A percentile compares a stretch with the other conserved stretches of the same genome.
Conservation (phyloP, 2,888 invertebrate genomes). For the Philaethria dido region DNA sequence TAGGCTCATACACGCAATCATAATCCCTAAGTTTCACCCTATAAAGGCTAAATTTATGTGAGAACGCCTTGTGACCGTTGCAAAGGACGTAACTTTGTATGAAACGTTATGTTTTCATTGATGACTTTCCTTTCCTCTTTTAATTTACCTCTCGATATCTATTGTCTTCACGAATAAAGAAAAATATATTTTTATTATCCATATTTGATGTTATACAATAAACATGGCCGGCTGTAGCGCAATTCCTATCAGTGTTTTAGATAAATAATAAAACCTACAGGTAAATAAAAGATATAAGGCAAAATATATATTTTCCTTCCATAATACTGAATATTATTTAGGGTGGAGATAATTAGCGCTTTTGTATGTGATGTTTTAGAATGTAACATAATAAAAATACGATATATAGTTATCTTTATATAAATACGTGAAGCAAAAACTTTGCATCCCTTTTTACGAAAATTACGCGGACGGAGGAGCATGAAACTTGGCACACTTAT, state of each 20-base stretch:
- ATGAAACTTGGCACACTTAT: too few relatives aligned
- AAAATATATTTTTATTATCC: conserved; percentile 20
- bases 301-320: neutral
- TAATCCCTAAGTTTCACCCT: conserved; percentile 24
- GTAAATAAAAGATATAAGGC: neutral
- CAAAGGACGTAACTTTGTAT: conserved; percentile 44
- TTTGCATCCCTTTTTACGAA: too few relatives aligned
- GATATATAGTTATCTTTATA: too few relatives aligned
- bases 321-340: neutral
- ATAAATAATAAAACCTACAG: neutral
- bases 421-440: too few relatives aligned
- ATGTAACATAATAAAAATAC: neutral
- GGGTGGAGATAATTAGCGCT: neutral
- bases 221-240: neutral
- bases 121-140: conserved; percentile 46
- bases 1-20: conserved; percentile 36
- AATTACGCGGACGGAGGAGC: too few relatives aligned
- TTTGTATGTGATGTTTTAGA: neutral
- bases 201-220: conserved; percentile 6
- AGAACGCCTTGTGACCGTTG: conserved; percentile 32
- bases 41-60: conserved; percentile 33
- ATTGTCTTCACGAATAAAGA: conserved; percentile 13
- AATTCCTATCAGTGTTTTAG: neutral
- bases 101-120: conserved; percentile 47
- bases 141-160: conserved; percentile 43